A percentile compares a stretch with the other conserved stretches of the same genome.
These are phyloP conservation scores for Solen grandis DNA, from an alignment of 1,140 invertebrate species.

Conservation along the genomic window DNA sequence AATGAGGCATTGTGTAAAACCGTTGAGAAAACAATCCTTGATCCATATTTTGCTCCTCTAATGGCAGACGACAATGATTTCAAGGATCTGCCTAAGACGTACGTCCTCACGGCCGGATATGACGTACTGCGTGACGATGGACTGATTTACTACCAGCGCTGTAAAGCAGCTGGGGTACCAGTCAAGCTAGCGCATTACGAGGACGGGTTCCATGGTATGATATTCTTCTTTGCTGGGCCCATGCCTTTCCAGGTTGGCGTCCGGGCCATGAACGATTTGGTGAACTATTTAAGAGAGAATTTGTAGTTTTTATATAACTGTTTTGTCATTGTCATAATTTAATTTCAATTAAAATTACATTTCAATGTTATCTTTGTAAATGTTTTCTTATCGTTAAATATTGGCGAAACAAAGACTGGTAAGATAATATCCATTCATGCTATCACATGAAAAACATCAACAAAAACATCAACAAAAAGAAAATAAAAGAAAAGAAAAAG, in stretches of 20 bases:
- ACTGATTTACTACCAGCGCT: conserved; percentile 65
- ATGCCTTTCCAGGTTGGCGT: conserved; percentile 67
- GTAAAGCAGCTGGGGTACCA: conserved; percentile 64
- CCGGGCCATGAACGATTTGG: conserved; percentile 65
- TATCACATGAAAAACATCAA: no score
- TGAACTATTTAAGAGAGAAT: conserved; percentile 59
- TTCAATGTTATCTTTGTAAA: no score
- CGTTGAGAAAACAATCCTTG: conserved; percentile 63
- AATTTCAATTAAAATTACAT: no score
- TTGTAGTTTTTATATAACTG: no score
- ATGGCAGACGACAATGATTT: conserved; percentile 63
- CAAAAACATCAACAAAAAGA: no score
- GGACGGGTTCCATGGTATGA: conserved; percentile 71
- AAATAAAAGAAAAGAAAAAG: no score
- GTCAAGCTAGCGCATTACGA: conserved; percentile 68
- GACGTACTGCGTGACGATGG: conserved; percentile 73
- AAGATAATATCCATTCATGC: no score
- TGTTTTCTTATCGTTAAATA: no score
- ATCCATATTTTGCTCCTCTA: conserved; percentile 69
- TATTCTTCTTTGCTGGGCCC: conserved; percentile 67
- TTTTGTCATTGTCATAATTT: no score
- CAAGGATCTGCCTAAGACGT: conserved; percentile 62
- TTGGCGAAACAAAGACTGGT: no score
- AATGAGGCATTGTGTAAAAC: conserved; percentile 59
- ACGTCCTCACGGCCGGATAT: conserved; percentile 71